Conservation (phyloP, 1,140 invertebrate genomes). For the Dendroctonus valens region DNA sequence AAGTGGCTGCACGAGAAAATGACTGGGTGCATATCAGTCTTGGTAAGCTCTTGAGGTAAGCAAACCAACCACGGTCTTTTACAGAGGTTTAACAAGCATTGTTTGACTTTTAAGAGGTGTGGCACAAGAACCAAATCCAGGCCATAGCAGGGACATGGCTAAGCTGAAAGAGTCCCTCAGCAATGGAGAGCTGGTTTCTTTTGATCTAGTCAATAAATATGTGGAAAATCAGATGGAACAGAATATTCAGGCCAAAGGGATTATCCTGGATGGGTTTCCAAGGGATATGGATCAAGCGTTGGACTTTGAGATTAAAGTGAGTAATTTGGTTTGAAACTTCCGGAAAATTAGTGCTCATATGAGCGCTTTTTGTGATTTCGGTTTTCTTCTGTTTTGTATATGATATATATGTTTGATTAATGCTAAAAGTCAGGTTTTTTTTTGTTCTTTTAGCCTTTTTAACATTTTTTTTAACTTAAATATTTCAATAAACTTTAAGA, state of each 20-base stretch:
- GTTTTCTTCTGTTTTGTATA: no score
- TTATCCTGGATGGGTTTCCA: slow-evolving; percentile 89
- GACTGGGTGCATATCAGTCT: slow-evolving; percentile 77
- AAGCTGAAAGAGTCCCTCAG: slow-evolving; percentile 66
- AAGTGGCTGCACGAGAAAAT: slow-evolving; percentile 62
- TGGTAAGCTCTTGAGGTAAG: slow-evolving; percentile 60
- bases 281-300: slow-evolving; percentile 81
- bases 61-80: neutral
- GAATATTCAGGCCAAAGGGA: slow-evolving; percentile 61
- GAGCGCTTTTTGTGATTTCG: no score
- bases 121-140: no score
- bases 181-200: slow-evolving; percentile 78
- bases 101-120: slow-evolving; percentile 1
- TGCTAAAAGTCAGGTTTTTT: no score
- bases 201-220: slow-evolving; percentile 64
- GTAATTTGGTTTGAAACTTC: slow-evolving; percentile 1
- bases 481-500: no score
- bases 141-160: slow-evolving; percentile 50
- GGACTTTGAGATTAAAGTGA: slow-evolving; percentile 81
- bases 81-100: no score
- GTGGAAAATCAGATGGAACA: slow-evolving; percentile 62
- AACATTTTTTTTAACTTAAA: no score
- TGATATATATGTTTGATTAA: no score
- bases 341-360: no score
- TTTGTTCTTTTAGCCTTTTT: no score